Base-by-base conservation (phyloP, 2,113 vertebrate genomes). In the Cyprinodon variegatus region DNA sequence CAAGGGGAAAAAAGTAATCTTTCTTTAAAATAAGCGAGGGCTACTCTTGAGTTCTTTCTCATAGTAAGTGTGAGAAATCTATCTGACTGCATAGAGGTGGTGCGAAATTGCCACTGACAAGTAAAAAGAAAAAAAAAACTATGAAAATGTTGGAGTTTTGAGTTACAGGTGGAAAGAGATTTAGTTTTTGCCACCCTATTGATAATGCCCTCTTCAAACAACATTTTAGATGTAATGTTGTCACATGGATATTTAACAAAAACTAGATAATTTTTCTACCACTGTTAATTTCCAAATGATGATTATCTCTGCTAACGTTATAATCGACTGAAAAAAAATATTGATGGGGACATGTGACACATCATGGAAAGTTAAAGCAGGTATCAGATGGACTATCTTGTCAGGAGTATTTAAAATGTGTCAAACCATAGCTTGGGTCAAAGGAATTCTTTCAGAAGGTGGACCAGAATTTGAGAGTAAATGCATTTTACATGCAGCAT, bases 51-150 rank as follows among this genome's bases (percentile, higher is more conserved):
- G 60, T 57, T 79, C 15, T 72, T 40, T 29, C 68, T 82, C 61
- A 72, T 87, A 77, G 83, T 82, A 74, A 80, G 76, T 72, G 76
- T 14, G 79, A 85, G 63, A 79, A 79, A 66, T 83, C 22, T n/a
- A 36, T 14, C 43, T 39, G 48, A 60, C 68, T 20, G 53, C 7
- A 29, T 45, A 22, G 37, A 4, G 78, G 9, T 67, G 70, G 61
- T 68, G 43, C 37, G 46, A 40, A 50, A 37, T 69, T 76, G 59
- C 39, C 40, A 72, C 59, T 45, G 67, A 73, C 48, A 68, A 71
- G 62, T 11, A 74, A 29, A 70, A 60, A 46, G 22, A 68, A 76
- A 72, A 36, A 36, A 76, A 50, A 50, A 81, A n/a, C 36, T 39
- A 60, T 64, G 75, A 72, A 53, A 50, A 3, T 53, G 36, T 36